Evolutionary conservation across 2,797 vertebrate species (phyloP).

Genomic region (Anas capensis): DNA sequence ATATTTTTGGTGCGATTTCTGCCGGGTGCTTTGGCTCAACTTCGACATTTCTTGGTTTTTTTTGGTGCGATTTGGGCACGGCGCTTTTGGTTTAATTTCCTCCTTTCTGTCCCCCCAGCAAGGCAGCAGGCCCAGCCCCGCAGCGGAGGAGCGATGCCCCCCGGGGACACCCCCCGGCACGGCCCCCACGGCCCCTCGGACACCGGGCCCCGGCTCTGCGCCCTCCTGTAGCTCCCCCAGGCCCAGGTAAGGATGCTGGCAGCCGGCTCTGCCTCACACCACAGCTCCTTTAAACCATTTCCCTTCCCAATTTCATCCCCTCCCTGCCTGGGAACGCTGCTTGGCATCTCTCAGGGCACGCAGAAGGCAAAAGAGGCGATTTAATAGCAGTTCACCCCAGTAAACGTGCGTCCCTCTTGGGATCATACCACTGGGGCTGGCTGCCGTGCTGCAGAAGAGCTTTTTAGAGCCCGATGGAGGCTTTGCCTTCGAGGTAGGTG

Average conservation of each 20-base stretch:
- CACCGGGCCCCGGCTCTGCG: too few relatives aligned
- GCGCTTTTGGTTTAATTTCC: too few relatives aligned
- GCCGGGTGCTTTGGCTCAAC: too few relatives aligned
- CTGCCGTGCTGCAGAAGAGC: not conserved
- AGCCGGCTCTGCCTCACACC: fast-evolving
- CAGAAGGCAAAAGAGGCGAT: not conserved
- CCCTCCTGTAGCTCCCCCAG: not conserved
- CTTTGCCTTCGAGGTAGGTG: not conserved
- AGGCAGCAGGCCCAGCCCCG: too few relatives aligned
- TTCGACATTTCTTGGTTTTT: too few relatives aligned
- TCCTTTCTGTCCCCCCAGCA: too few relatives aligned
- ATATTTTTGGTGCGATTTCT: too few relatives aligned
- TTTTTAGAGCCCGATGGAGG: not conserved
- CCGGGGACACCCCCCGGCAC: too few relatives aligned
- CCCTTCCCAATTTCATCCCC: not conserved
- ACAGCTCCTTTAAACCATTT: not conserved
- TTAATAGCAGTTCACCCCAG: not conserved
- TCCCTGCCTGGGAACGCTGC: not conserved
- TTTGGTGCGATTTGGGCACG: too few relatives aligned
- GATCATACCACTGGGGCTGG: not conserved
- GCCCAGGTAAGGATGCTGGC: not conserved
- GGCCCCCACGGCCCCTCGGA: too few relatives aligned
- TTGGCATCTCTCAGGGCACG: not conserved
- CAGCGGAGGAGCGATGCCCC: too few relatives aligned
- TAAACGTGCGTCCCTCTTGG: not conserved